Base-by-base conservation (phyloP, 2,888 invertebrate species). In the Busseola fusca region DNA sequence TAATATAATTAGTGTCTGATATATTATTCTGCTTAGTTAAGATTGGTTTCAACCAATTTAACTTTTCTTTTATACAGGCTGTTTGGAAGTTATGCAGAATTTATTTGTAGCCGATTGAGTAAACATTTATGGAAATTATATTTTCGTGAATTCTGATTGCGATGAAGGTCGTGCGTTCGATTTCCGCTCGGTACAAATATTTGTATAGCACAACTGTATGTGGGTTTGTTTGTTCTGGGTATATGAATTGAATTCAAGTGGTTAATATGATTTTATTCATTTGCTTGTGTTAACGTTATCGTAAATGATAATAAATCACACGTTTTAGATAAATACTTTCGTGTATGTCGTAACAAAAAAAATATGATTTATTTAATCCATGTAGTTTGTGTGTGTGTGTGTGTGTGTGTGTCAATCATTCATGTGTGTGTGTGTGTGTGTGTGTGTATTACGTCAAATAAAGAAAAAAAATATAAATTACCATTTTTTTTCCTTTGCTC, bases 61-160 rank as follows among this genome's bases (percentile, higher is more conserved):
- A 78, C 70, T 70, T 79, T 10, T 7, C 18, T 48, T 25, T 3
- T 34, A 70, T 57, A 75, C 66, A 60, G 52, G 27, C 0, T 70
- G 80, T 64, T 66, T 52, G 18, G 0, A 63, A 48, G 48, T 76
- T 76, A 59, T 5, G 27, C 65, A 5, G n/a, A 64, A 77, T 59
- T 78, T 73, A 56, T 72, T 67, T 72, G 62, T 62, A 16, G 18
- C 58, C 56, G 58, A 73, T 50, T 67, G 58, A 14, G 56, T 34
- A 72, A 62, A 76, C 62, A 77, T 76, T 77, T 72, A 77, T 76
- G 75, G 56, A 65, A 65, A 76, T 78, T 52, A 75, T 71, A 76
- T 71, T 76, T 72, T 72, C 77, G 56, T 30, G 63, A 60, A 34
- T 70, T 54, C 76, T 76, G 70, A 76, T 78, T 72, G 72, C 64